phyloP scores from a whole-genome alignment of 1,140 invertebrate genomes.

The Drosophila subobscura region DNA sequence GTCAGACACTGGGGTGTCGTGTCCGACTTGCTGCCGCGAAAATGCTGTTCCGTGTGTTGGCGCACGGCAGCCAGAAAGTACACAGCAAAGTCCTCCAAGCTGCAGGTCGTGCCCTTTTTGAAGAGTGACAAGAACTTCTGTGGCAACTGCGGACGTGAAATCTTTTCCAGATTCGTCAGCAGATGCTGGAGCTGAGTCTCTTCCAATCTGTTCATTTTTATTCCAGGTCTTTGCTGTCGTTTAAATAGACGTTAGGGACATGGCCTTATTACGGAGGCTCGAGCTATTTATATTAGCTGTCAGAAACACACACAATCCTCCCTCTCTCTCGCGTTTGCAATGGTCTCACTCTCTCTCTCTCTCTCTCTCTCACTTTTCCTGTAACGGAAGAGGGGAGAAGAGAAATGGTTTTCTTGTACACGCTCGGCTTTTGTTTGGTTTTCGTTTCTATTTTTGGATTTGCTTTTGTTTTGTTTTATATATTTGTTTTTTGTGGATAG shows the following conservation, averaged over 20 bases:
- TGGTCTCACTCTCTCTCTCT: conserved; percentile 13
- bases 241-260: conserved; percentile 1
- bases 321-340: conserved; percentile 8
- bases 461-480: conserved; percentile 24
- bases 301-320: conserved; percentile 14
- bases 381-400: conserved; percentile 79
- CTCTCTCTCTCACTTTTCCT: conserved; percentile 53
- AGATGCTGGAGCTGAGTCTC: conserved; percentile 46
- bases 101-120: conserved; percentile 28
- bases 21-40: conserved; percentile 40
- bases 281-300: conserved; percentile 34
- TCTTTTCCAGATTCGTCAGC: conserved; percentile 42
- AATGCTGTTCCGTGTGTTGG: conserved; percentile 64
- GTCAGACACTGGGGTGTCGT: conserved; percentile 59
- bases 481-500: not conserved
- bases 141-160: conserved; percentile 34
- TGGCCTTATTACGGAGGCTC: conserved; percentile 27
- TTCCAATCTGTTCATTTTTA: conserved; percentile 38
- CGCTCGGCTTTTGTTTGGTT: conserved; percentile 55
- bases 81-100: conserved; percentile 72
- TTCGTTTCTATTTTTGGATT: conserved; percentile 44
- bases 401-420: conserved; percentile 72
- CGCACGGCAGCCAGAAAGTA: conserved; percentile 73
- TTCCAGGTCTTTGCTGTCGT: conserved; percentile 8
- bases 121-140: conserved; percentile 45